Evolutionary conservation across 2,888 invertebrate species (phyloP).

Genomic region (Cinara cedri): DNA sequence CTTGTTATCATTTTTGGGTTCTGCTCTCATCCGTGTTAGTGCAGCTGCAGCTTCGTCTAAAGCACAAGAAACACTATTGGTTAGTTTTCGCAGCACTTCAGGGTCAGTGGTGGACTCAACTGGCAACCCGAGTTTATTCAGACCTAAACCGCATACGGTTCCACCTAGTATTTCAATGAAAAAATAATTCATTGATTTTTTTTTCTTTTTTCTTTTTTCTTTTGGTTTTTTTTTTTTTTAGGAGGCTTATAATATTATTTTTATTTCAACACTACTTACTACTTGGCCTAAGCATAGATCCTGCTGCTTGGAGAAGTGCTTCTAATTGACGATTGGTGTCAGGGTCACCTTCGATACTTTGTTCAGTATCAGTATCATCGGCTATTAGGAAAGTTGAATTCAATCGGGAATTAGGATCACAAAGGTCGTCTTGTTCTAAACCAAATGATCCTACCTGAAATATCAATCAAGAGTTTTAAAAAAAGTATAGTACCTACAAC

Average conservation of each 20-base stretch:
- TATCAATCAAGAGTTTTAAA: background rate
- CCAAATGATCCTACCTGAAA: slow-evolving; percentile 54
- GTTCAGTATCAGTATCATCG: slow-evolving; percentile 54
- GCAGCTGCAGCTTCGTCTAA: slow-evolving; percentile 97
- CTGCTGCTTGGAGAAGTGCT: slow-evolving; percentile 92
- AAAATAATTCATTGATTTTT: slow-evolving; percentile 7
- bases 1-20: slow-evolving; percentile 63
- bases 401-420: slow-evolving; percentile 51
- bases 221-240: background rate
- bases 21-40: slow-evolving; percentile 92
- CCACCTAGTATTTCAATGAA: slow-evolving; percentile 44
- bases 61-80: slow-evolving; percentile 89
- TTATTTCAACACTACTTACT: slow-evolving; percentile 16
- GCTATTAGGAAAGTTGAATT: slow-evolving; percentile 52
- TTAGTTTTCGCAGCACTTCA: slow-evolving; percentile 83
- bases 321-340: slow-evolving; percentile 90
- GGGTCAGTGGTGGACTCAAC: slow-evolving; percentile 71
- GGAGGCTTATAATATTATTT: background rate
- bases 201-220: background rate
- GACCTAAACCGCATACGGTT: slow-evolving; percentile 66
- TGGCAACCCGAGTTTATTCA: slow-evolving; percentile 74
- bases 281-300: slow-evolving; percentile 61
- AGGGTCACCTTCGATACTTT: slow-evolving; percentile 72
- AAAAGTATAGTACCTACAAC: too few species aligned
- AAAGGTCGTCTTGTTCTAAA: slow-evolving; percentile 39